Percentiles rank a stretch among this genome's conserved stretches.
These are phyloP conservation scores for Petroica traversi DNA, from an alignment of 2,113 vertebrate species.

Conservation along the genomic window DNA sequence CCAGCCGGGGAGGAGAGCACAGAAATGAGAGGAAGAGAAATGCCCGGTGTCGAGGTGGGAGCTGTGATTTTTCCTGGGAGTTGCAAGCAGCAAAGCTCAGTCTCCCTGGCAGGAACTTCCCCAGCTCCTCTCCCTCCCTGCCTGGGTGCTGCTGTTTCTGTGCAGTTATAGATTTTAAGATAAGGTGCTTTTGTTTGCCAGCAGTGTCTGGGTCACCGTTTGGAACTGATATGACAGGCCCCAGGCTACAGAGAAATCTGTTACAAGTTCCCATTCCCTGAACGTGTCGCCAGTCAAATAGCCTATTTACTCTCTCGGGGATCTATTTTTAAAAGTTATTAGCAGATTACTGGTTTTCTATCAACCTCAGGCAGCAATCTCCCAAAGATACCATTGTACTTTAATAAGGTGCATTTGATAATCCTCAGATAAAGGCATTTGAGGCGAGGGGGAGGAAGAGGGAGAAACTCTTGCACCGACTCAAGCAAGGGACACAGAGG, in stretches of 20 bases:
- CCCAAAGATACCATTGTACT: constrained; percentile 66
- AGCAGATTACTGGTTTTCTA: constrained; percentile 79
- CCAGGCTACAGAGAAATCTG: constrained; percentile 11
- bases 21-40: background rate
- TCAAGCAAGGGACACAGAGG: background rate
- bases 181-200: constrained; percentile 24
- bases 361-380: constrained; percentile 72
- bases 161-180: background rate
- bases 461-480: background rate
- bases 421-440: constrained; percentile 60
- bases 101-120: background rate
- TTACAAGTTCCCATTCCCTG: constrained; percentile 13
- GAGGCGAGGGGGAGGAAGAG: background rate
- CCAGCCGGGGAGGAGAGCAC: background rate
- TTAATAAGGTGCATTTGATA: constrained; percentile 77
- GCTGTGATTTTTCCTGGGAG: background rate
- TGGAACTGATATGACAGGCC: constrained; percentile 33
- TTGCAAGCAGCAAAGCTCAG: background rate
- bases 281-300: background rate
- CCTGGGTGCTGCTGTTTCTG: background rate
- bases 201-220: background rate
- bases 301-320: constrained; percentile 70
- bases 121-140: background rate
- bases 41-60: background rate
- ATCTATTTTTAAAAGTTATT: constrained; percentile 80